Evolutionary conservation across 1,140 invertebrate species (phyloP), one percentile per base, ranked within the genome.

Genomic region (Caligus rogercresseyi): DNA sequence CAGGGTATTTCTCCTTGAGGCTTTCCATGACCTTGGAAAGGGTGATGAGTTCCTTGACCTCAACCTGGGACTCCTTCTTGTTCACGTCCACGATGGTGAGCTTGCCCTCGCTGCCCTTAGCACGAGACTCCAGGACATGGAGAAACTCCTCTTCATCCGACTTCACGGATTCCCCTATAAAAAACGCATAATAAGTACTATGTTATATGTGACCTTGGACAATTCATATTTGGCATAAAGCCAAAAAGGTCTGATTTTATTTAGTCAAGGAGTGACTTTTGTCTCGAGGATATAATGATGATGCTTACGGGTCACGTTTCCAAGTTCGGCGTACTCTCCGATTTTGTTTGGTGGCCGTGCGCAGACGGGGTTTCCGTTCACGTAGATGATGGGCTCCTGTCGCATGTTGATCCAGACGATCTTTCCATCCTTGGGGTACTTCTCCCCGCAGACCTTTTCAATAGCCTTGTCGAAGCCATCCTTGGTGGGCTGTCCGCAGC

Each of bases 361-460:
- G 23, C 61, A 63, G 23, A 55, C 21, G 52, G 61, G 61, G 61
- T 56, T 63, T 21, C 61, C 61, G 25, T 63, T 63, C 18, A 63
- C 61, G 16, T 63, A 63, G 23, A 58, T 20, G 19, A 63, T 63
- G 52, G 61, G n/a, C 61, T 63, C 61, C 25, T 63, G 61, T 20
- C 61, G 18, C 61, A 63, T 63, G 61, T 63, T 63, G 51, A 63
- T n/a, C 61, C 61, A 63, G 61, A 63, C 25, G 21, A 63, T 63
- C 18, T 52, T 52, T 18, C 52, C 52, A 25, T 16, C 25, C 54
- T 63, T 63, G 61, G 61, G 61, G 13, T 55, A 63, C 16, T 56
- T 63, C n/a, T 63, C 61, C 14, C 61, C 61, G 19, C 52, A 57
- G 23, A 25, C 61, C 61, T 63, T 63, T 20, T 63, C 52, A 24